Evolutionary conservation across 2,797 vertebrate genomes (phyloP).

Genomic region (Enteromius fasciolatus): DNA sequence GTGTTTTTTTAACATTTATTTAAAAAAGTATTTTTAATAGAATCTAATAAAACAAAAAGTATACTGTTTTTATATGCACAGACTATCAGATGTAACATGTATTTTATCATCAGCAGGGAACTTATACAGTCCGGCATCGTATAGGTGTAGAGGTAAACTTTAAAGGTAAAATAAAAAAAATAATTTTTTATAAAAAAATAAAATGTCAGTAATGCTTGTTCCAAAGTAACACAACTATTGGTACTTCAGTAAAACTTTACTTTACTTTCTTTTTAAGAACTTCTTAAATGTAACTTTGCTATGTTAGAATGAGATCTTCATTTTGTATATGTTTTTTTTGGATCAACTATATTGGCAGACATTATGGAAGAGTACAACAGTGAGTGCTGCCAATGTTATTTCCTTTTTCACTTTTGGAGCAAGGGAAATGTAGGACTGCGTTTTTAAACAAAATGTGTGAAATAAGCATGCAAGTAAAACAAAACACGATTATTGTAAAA

Average conservation of each 20-base stretch:
- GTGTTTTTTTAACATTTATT: not conserved
- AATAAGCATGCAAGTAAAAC: not conserved
- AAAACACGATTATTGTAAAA: not conserved
- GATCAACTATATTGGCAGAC: not conserved
- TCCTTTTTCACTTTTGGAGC: not conserved
- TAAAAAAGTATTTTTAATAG: too few species aligned
- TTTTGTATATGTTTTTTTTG: not conserved
- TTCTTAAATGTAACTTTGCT: not conserved
- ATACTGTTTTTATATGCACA: not conserved
- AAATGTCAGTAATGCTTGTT: too few species aligned
- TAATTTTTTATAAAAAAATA: not conserved
- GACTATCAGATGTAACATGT: not conserved
- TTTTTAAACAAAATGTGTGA: not conserved
- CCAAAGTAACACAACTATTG: too few species aligned
- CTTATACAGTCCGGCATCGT: not conserved
- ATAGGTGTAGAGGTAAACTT: not conserved
- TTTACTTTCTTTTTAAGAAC: not conserved
- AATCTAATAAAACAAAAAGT: not conserved
- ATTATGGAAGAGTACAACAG: not conserved
- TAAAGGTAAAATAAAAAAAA: too few species aligned
- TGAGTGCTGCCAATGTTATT: not conserved
- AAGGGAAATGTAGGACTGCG: not conserved
- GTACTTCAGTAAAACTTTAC: too few species aligned
- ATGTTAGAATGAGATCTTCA: not conserved
- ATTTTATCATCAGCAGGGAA: not conserved